Conservation (phyloP, 2,113 vertebrate species). For the Prolemur simus region DNA sequence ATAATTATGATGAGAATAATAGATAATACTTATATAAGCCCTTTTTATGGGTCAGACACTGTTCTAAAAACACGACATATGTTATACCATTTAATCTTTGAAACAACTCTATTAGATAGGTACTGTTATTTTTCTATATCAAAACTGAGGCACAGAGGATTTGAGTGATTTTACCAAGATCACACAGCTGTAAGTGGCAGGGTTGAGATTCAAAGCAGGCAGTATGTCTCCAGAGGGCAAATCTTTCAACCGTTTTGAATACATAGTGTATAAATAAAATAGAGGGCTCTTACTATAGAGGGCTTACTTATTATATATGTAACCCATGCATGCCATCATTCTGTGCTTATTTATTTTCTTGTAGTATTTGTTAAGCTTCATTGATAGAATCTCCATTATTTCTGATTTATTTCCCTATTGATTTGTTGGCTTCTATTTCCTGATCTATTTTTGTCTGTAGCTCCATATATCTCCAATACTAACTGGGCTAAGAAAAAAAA, state of each 20-base stretch:
- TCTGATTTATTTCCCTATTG: not conserved
- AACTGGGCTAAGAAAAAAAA: not conserved
- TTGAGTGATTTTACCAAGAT: not conserved
- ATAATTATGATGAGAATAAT: not conserved
- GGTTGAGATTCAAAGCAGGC: not conserved
- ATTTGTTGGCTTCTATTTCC: not conserved
- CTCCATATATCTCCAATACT: not conserved
- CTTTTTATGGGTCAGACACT: not conserved
- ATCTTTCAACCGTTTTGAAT: not conserved
- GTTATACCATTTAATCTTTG: not conserved
- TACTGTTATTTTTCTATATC: too few relatives aligned
- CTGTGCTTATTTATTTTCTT: not conserved
- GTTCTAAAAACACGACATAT: not conserved
- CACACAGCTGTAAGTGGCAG: not conserved
- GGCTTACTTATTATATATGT: too few relatives aligned
- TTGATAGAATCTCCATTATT: not conserved
- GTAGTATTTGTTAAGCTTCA: not conserved
- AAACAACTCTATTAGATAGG: not conserved
- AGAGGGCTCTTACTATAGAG: not conserved
- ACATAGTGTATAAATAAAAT: not conserved
- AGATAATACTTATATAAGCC: not conserved
- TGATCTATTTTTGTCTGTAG: not conserved
- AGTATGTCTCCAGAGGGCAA: not conserved
- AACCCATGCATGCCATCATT: fast-evolving
- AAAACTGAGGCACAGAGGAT: not conserved